phyloP scores from a whole-genome alignment of 2,888 invertebrate species.

The Electrophaes corylata region DNA sequence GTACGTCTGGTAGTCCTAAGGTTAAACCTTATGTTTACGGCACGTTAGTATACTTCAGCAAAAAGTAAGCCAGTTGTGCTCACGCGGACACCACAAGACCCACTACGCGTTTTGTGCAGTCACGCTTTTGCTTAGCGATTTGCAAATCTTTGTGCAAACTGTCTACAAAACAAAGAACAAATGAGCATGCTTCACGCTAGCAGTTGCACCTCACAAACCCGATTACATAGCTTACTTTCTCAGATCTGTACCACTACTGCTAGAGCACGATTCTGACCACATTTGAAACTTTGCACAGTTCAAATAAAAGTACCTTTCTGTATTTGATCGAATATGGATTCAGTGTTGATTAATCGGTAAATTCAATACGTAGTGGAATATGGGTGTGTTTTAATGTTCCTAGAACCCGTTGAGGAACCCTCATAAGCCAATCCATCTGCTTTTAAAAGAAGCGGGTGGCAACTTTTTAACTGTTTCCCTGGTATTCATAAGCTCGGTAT shows the following conservation, averaged over 20 bases:
- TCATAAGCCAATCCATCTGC: background rate
- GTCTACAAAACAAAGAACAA: too few species aligned
- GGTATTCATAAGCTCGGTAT: too few species aligned
- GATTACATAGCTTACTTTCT: constrained; percentile 20
- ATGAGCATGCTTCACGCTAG: background rate
- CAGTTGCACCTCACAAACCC: background rate
- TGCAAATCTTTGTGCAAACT: too few species aligned
- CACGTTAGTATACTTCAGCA: too few species aligned
- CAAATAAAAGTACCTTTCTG: constrained; percentile 27
- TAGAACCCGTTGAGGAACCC: background rate
- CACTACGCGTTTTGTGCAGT: too few species aligned
- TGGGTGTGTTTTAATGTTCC: background rate
- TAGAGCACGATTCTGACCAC: constrained; percentile 17
- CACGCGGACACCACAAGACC: too few species aligned
- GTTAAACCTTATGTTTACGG: too few species aligned
- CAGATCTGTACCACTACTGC: constrained; percentile 14
- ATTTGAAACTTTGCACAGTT: constrained; percentile 28
- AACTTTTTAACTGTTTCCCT: too few species aligned
- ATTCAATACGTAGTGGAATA: constrained; percentile 12
- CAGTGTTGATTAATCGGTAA: constrained; percentile 13
- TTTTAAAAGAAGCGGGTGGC: too few species aligned
- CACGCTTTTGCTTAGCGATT: too few species aligned
- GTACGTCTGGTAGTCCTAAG: too few species aligned
- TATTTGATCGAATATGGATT: constrained; percentile 26
- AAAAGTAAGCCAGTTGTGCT: too few species aligned